phyloP scores from a whole-genome alignment of 2,888 invertebrate genomes.

The Pyralis farinalis region DNA sequence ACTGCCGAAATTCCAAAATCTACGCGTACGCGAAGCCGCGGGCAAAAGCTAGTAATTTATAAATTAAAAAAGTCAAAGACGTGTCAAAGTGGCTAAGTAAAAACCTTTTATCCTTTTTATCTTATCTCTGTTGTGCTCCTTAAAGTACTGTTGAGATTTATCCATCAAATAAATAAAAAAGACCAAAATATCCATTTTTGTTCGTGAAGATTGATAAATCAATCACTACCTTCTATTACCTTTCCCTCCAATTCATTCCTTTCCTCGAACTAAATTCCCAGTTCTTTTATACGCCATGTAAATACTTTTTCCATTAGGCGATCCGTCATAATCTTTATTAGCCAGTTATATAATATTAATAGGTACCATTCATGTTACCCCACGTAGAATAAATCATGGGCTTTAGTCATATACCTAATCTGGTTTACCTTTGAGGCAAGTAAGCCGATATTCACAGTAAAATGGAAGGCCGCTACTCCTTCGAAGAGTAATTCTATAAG shows the following conservation, averaged over 20 bases:
- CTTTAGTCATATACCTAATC: neutral
- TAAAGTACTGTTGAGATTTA: too few relatives aligned
- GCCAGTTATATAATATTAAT: neutral
- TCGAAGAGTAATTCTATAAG: neutral
- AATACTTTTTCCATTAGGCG: neutral
- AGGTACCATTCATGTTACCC: neutral
- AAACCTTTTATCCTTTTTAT: too few relatives aligned
- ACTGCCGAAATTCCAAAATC: too few relatives aligned
- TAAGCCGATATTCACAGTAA: neutral
- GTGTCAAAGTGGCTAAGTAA: too few relatives aligned
- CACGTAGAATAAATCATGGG: slow-evolving; percentile 1
- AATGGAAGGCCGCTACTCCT: neutral
- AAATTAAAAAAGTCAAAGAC: too few relatives aligned
- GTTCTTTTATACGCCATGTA: neutral
- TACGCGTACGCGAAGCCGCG: too few relatives aligned
- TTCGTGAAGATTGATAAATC: neutral
- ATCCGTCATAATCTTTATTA: slow-evolving; percentile 1
- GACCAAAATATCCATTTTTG: neutral
- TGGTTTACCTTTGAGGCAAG: neutral
- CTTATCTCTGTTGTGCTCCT: too few relatives aligned
- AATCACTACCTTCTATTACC: neutral
- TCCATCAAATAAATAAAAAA: neutral
- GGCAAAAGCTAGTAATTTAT: too few relatives aligned
- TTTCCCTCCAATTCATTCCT: neutral
- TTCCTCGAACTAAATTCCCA: neutral